These are phyloP conservation scores for Diorhabda elongata DNA, from an alignment of 1,140 invertebrate genomes.

Conservation along the genomic window DNA sequence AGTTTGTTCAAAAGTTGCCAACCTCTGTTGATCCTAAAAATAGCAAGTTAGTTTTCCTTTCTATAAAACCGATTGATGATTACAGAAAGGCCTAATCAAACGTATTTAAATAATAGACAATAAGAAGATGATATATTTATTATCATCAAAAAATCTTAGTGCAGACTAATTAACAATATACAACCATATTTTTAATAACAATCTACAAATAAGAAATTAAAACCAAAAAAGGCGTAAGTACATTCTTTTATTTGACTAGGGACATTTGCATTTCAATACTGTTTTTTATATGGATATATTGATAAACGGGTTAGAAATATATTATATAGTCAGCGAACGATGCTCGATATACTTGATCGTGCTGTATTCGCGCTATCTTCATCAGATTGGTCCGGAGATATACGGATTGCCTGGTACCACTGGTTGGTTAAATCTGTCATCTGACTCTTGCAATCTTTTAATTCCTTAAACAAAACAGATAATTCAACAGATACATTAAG, in stretches of 20 bases:
- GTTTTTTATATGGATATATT: slow-evolving; percentile 5
- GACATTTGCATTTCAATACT: slow-evolving; percentile 4
- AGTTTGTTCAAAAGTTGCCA: too few species aligned
- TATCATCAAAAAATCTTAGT: too few species aligned
- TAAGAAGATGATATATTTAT: too few species aligned
- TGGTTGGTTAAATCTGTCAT: slow-evolving; percentile 94
- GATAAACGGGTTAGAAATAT: neutral
- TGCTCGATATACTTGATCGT: slow-evolving; percentile 45
- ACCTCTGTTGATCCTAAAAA: too few species aligned
- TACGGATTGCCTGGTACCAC: slow-evolving; percentile 92
- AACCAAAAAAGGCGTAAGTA: neutral
- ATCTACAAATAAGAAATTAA: too few species aligned
- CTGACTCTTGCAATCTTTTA: slow-evolving; percentile 92
- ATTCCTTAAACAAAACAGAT: slow-evolving; percentile 61
- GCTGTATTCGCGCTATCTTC: slow-evolving; percentile 50
- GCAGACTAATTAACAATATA: too few species aligned
- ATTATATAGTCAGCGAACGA: slow-evolving; percentile 42
- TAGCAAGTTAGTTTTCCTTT: too few species aligned
- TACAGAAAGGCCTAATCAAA: too few species aligned
- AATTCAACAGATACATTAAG: too few species aligned
- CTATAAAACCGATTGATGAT: too few species aligned
- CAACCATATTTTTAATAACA: too few species aligned
- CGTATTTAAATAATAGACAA: too few species aligned
- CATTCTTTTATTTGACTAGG: neutral
- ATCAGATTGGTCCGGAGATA: slow-evolving; percentile 70